phyloP scores from a whole-genome alignment of 2,113 vertebrate species.

The Puma concolor region DNA sequence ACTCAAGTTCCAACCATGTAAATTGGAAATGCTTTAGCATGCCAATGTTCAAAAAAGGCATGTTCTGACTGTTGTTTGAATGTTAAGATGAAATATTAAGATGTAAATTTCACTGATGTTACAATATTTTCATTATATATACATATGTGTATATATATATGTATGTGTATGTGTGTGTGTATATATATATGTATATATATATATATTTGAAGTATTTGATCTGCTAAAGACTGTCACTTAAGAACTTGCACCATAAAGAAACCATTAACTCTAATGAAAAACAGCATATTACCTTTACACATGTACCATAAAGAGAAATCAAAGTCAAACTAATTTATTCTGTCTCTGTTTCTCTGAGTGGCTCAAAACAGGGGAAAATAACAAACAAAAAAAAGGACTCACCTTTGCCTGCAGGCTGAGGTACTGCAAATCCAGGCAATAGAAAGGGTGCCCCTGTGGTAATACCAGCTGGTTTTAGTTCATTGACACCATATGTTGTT shows the following conservation, averaged over 20 bases:
- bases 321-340: background rate
- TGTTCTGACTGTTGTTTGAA: background rate
- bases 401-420: conserved; percentile 97
- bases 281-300: background rate
- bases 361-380: background rate
- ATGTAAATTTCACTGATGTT: background rate
- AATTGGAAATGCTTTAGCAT: background rate
- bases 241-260: background rate
- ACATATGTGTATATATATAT: background rate
- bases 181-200: background rate
- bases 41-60: background rate
- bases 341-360: background rate
- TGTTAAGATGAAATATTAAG: background rate
- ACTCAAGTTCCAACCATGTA: background rate
- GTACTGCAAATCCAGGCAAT: conserved; percentile 96
- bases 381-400: background rate
- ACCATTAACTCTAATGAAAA: background rate
- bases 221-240: background rate
- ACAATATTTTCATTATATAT: background rate
- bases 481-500: conserved; percentile 95
- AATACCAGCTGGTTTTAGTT: conserved; percentile 95
- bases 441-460: conserved; percentile 97
- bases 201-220: background rate
- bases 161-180: accelerated
- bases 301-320: background rate